These are phyloP conservation scores for Machaerirhynchus nigripectus DNA, from an alignment of 2,113 vertebrate genomes.

Conservation along the genomic window DNA sequence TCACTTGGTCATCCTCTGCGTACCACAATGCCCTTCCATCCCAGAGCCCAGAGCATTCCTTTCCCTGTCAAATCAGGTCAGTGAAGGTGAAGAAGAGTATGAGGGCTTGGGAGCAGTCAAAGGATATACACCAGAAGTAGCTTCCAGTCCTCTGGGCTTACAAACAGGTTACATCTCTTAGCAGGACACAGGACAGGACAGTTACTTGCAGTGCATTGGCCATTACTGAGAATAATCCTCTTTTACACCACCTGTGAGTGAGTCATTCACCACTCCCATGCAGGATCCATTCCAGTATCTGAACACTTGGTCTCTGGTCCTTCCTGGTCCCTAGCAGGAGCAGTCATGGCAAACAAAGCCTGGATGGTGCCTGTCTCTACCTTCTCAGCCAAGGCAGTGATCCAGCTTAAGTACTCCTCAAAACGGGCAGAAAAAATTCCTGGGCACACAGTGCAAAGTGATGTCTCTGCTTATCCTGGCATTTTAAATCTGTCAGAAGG, in stretches of 20 bases:
- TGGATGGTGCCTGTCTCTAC: neutral
- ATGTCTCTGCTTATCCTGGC: neutral
- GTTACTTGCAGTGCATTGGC: neutral
- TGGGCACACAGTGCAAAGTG: neutral
- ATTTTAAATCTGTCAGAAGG: neutral
- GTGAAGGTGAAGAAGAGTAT: neutral
- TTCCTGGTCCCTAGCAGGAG: neutral
- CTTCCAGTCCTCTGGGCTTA: neutral
- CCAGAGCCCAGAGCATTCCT: neutral
- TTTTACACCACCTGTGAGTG: rapidly evolving
- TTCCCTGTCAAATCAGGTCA: neutral
- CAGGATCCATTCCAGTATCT: neutral
- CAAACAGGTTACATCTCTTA: neutral
- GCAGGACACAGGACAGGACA: neutral
- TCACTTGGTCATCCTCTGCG: neutral
- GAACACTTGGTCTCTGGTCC: neutral
- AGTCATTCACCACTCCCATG: neutral
- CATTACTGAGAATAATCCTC: neutral
- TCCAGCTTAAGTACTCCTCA: neutral
- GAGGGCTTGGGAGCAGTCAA: neutral
- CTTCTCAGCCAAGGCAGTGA: neutral
- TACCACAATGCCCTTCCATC: neutral
- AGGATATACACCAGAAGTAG: neutral
- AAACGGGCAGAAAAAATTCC: neutral
- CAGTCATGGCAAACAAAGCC: neutral